phyloP scores from a whole-genome alignment of 1,140 invertebrate species.

The Megalonaias nervosa region DNA sequence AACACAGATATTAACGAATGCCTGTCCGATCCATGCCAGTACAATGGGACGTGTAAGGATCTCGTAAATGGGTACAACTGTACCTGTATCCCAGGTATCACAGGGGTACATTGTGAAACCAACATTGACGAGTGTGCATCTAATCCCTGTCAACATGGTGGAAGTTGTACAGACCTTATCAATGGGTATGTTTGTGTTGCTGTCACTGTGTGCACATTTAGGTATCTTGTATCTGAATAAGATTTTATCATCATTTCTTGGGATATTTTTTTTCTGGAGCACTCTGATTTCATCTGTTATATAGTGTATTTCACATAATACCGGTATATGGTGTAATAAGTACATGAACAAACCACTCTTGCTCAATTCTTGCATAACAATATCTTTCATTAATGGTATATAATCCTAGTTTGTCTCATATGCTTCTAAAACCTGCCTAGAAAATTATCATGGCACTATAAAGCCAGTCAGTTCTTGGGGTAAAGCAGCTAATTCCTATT shows the following conservation, averaged over 20 bases:
- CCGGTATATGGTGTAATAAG: no score
- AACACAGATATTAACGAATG: constrained; percentile 58
- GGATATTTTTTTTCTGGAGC: no score
- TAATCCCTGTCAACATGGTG: constrained; percentile 43
- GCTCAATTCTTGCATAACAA: no score
- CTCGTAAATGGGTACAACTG: constrained; percentile 47
- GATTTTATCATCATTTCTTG: background rate
- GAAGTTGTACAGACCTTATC: constrained; percentile 31
- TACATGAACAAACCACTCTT: no score
- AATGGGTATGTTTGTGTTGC: constrained; percentile 11
- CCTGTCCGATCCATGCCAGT: constrained; percentile 42
- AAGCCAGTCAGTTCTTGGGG: no score
- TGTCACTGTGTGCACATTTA: background rate
- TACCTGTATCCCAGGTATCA: constrained; percentile 50
- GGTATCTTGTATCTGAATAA: constrained; percentile 7
- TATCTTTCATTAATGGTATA: no score
- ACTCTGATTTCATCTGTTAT: no score
- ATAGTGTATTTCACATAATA: no score
- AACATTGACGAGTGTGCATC: constrained; percentile 44
- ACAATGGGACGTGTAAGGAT: constrained; percentile 55
- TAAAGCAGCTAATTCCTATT: no score
- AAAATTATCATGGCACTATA: no score
- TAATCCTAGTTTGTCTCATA: no score
- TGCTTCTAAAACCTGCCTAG: no score
- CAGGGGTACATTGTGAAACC: constrained; percentile 36